Evolutionary conservation across 2,888 invertebrate species (phyloP).

Genomic region (Nephrotoma appendiculata): DNA sequence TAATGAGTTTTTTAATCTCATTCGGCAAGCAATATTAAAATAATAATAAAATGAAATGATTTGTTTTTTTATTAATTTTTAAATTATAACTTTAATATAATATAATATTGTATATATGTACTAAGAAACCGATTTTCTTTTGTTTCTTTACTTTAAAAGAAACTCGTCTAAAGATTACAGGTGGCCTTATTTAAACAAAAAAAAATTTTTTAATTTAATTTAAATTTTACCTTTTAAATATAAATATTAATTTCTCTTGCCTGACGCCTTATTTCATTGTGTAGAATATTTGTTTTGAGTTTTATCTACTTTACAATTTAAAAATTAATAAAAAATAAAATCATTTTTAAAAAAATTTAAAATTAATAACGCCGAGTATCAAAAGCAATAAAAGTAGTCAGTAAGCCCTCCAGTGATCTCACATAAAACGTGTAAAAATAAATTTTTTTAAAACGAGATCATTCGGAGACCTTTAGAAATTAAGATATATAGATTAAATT

Average conservation of each 20-base stretch:
- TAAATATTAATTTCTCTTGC: background rate
- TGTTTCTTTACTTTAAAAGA: background rate
- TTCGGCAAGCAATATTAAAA: background rate
- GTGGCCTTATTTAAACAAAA: background rate
- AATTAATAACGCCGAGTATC: conserved; percentile 24
- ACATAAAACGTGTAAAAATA: conserved; percentile 2
- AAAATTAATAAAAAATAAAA: background rate
- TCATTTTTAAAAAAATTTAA: background rate
- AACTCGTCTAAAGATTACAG: background rate
- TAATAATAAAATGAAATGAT: background rate
- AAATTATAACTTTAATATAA: background rate
- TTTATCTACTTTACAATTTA: background rate
- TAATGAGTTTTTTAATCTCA: background rate
- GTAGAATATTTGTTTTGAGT: background rate
- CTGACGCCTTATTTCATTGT: background rate
- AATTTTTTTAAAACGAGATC: conserved; percentile 1
- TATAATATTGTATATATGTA: background rate
- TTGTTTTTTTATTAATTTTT: background rate
- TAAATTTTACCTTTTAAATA: background rate
- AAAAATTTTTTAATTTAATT: background rate
- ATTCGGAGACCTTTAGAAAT: background rate
- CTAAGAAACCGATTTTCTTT: background rate
- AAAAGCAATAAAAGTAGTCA: conserved; percentile 33
- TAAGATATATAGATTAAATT: background rate
- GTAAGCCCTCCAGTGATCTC: conserved; percentile 7